Percentiles rank a stretch among this genome's conserved stretches.
phyloP scores from a whole-genome alignment of 2,113 vertebrate species.

The Poecilia latipinna region DNA sequence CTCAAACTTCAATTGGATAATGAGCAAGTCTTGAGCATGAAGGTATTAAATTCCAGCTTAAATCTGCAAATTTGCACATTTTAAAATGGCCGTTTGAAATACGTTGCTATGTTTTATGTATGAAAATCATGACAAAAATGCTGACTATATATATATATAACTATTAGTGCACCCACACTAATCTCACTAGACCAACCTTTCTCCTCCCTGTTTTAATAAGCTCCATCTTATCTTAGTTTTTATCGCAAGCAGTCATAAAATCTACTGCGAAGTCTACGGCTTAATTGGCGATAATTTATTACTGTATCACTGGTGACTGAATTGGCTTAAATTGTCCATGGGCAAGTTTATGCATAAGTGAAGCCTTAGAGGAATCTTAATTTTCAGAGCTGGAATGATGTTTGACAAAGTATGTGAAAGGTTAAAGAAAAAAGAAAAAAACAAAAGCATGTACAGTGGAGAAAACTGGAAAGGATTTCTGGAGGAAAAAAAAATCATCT shows the following conservation, averaged over 20 bases:
- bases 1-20: not conserved
- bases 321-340: not conserved
- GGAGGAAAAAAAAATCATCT: not conserved
- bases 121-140: no score
- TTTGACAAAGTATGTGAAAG: not conserved
- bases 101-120: no score
- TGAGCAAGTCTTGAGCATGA: no score
- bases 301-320: not conserved
- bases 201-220: no score
- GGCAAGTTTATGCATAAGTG: not conserved
- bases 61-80: no score
- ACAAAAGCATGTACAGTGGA: not conserved
- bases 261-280: no score
- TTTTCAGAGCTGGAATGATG: not conserved
- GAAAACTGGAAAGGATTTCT: not conserved
- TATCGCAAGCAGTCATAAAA: no score
- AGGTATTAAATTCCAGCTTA: no score
- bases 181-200: not conserved
- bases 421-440: not conserved
- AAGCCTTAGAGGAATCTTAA: not conserved
- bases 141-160: no score
- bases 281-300: not conserved
- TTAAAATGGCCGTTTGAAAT: no score
- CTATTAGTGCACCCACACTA: no score
- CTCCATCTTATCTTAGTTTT: no score